These are phyloP conservation scores for Azemiops feae DNA, from an alignment of 2,113 vertebrate species.

Conservation along the genomic window DNA sequence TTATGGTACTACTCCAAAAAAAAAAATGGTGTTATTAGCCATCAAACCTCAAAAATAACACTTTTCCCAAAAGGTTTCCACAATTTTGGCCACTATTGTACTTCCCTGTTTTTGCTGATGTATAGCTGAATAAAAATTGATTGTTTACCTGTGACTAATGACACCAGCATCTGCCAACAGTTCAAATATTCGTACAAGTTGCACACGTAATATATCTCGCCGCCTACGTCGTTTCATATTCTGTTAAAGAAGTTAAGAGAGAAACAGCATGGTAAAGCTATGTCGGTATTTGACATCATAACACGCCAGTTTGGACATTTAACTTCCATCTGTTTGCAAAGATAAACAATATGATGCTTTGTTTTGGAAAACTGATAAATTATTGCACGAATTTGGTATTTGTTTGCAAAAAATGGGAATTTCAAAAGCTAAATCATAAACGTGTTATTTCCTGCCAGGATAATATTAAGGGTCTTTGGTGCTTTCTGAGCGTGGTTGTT, in stretches of 20 bases:
- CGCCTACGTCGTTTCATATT: constrained; percentile 99
- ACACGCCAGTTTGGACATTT: not conserved
- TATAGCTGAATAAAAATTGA: not conserved
- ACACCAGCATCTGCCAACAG: constrained; percentile 96
- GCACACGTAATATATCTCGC: constrained; percentile 96
- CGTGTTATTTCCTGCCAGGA: not conserved
- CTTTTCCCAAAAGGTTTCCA: too few species aligned
- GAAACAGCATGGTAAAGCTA: constrained; percentile 14
- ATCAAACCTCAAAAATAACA: too few species aligned
- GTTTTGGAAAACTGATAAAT: not conserved
- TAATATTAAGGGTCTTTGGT: not conserved
- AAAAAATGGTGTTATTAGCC: too few species aligned
- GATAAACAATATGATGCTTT: not conserved
- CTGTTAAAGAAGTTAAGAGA: constrained; percentile 64
- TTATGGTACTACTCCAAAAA: too few species aligned
- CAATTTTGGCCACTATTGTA: too few species aligned
- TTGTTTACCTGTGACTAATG: constrained; percentile 90
- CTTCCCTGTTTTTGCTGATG: not conserved
- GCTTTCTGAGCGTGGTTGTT: not conserved
- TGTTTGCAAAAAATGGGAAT: not conserved
- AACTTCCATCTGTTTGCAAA: not conserved
- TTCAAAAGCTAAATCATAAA: not conserved
- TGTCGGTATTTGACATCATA: not conserved
- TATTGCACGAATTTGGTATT: not conserved
- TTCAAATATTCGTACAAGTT: constrained; percentile 98